Evolutionary conservation across 2,797 vertebrate species (phyloP).

Genomic region (Lithobates sylvaticus): DNA sequence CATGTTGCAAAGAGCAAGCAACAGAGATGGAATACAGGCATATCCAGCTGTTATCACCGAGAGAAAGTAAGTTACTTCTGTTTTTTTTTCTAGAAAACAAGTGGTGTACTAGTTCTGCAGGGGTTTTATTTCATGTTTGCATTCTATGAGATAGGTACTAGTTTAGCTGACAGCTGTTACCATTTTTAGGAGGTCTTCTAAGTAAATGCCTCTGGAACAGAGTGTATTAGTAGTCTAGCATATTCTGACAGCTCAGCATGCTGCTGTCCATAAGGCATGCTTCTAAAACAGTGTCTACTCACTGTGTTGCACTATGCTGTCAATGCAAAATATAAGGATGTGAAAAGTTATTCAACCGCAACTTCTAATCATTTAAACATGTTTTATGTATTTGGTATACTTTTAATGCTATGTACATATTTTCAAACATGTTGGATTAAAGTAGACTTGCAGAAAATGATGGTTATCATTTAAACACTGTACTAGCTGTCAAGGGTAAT

Average conservation of each 20-base stretch:
- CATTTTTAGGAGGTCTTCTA: slow-evolving; percentile 60
- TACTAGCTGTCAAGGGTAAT: not conserved
- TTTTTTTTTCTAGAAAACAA: slow-evolving; percentile 67
- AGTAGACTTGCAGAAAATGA: not conserved
- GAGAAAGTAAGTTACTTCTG: slow-evolving; percentile 87
- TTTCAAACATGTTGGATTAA: not conserved
- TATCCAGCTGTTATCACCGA: slow-evolving; percentile 82
- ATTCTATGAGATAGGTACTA: slow-evolving; percentile 58
- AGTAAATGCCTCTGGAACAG: slow-evolving; percentile 63
- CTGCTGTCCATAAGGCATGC: slow-evolving; percentile 65
- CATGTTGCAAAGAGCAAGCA: slow-evolving; percentile 81
- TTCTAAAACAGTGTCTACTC: slow-evolving; percentile 25
- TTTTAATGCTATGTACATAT: not conserved
- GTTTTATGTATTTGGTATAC: not conserved
- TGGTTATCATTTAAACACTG: not conserved
- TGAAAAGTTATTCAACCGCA: not conserved
- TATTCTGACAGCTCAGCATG: slow-evolving; percentile 68
- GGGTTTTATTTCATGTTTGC: slow-evolving; percentile 32
- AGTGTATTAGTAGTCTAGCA: slow-evolving; percentile 63
- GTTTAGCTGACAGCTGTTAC: slow-evolving; percentile 58
- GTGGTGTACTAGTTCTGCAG: slow-evolving; percentile 67
- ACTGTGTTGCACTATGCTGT: slow-evolving; percentile 1
- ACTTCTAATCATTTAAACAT: not conserved
- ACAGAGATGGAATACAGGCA: slow-evolving; percentile 80
- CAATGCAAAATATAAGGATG: not conserved